A percentile compares a stretch with the other conserved stretches of the same genome.
Evolutionary conservation across 1,140 invertebrate species (phyloP).

Genomic region (Amphibalanus amphitrite): DNA sequence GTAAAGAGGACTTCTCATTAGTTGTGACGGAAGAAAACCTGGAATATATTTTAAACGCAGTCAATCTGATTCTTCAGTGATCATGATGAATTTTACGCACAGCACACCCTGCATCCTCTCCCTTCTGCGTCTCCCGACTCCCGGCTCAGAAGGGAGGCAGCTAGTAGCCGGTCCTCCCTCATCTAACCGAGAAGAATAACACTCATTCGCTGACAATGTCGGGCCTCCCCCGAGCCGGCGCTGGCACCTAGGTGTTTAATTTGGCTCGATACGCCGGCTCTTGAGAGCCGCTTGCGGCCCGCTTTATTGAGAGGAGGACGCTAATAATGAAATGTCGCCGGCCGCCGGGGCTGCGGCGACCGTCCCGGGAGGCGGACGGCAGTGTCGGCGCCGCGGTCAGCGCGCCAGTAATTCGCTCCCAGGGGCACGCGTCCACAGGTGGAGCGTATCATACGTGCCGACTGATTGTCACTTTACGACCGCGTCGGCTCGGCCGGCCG

Average conservation of each 20-base stretch:
- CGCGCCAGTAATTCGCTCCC: neutral
- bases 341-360: no score
- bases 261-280: neutral
- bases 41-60: no score
- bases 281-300: neutral
- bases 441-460: neutral
- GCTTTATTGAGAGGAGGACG: neutral
- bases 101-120: no score
- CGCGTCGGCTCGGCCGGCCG: no score
- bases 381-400: no score
- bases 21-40: no score
- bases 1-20: no score
- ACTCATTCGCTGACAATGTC: neutral
- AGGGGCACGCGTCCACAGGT: neutral
- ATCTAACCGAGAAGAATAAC: neutral
- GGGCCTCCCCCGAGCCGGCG: neutral
- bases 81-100: no score
- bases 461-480: neutral
- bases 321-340: slow-evolving; percentile 1
- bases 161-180: neutral
- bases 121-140: no score
- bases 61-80: no score
- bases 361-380: neutral
- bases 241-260: neutral
- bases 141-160: neutral